Evolutionary conservation across 2,113 vertebrate genomes (phyloP).

Genomic region (Macquaria australasica): DNA sequence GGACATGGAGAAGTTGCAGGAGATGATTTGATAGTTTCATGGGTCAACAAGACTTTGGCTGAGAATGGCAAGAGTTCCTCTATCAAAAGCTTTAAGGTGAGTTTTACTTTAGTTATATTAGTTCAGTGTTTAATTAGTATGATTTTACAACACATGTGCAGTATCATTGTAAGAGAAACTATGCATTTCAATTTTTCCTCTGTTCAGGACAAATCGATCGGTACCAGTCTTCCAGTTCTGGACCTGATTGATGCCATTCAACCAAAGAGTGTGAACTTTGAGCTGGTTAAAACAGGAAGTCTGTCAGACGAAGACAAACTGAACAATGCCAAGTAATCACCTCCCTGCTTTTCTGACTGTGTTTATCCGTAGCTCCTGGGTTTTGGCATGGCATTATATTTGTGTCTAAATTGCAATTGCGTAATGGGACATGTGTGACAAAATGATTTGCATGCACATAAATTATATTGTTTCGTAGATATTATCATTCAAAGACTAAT

Average conservation of each 20-base stretch:
- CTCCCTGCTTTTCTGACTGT: background rate
- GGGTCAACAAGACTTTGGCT: conserved; percentile 93
- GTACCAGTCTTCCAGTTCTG: conserved; percentile 92
- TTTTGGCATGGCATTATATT: background rate
- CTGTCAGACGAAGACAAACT: conserved; percentile 92
- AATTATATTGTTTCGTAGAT: background rate
- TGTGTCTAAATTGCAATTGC: background rate
- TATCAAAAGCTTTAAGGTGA: conserved; percentile 94
- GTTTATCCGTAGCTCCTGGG: background rate
- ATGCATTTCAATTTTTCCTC: background rate
- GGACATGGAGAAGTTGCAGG: conserved; percentile 93
- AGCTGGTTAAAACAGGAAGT: conserved; percentile 89
- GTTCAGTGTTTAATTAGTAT: background rate
- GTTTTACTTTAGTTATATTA: background rate
- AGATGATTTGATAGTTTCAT: conserved; percentile 93
- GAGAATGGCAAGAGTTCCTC: conserved; percentile 91
- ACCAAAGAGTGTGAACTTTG: conserved; percentile 93
- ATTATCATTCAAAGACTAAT: background rate
- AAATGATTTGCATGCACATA: background rate
- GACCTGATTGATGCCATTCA: conserved; percentile 97
- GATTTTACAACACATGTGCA: background rate
- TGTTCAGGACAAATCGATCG: conserved; percentile 91
- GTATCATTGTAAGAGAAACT: background rate
- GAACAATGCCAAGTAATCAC: conserved; percentile 94
- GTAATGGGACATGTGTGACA: background rate